A percentile compares a stretch with the other conserved stretches of the same genome.
Evolutionary conservation across 2,113 vertebrate genomes (phyloP).

Genomic region (Gymnarchus niloticus): DNA sequence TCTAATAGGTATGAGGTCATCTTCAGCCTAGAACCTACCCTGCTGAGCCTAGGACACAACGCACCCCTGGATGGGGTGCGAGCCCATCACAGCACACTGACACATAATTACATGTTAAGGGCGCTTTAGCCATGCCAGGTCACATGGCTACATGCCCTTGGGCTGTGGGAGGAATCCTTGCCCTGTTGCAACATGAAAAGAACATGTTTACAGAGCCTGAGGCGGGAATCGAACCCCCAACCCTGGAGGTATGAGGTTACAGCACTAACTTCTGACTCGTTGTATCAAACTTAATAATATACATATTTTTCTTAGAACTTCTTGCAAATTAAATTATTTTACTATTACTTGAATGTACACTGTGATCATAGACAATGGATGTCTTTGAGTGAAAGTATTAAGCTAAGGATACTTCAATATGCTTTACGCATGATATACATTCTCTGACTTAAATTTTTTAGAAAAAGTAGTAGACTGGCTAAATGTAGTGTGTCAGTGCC

Average conservation of each 20-base stretch:
- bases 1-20: background rate
- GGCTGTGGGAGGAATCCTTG: background rate
- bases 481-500: too few species aligned
- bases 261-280: background rate
- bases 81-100: background rate
- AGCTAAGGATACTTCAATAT: background rate
- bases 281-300: background rate
- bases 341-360: background rate
- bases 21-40: background rate
- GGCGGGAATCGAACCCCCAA: background rate
- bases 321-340: background rate
- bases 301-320: too few species aligned
- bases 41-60: background rate
- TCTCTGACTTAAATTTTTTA: too few species aligned
- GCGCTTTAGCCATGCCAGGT: too few species aligned
- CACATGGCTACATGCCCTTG: background rate
- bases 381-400: background rate
- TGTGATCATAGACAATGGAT: background rate
- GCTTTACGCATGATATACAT: too few species aligned
- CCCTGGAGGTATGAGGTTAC: background rate
- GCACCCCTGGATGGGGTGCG: background rate
- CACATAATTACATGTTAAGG: too few species aligned
- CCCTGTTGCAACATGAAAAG: background rate
- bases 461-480: too few species aligned
- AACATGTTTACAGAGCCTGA: background rate